Evolutionary conservation across 2,888 invertebrate genomes (phyloP).

Genomic region (Cephus rjabovi): DNA sequence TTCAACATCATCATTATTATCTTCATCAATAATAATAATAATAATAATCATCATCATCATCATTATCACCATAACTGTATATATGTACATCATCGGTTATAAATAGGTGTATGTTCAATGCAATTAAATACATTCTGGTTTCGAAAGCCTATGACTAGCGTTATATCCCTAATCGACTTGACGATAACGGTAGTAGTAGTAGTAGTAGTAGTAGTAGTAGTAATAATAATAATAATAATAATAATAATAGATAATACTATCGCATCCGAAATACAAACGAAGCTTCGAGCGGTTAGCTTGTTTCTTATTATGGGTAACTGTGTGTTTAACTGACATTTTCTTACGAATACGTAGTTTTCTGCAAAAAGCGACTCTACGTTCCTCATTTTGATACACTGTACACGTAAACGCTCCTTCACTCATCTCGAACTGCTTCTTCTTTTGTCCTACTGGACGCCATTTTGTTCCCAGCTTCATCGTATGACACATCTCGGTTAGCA

Average conservation of each 20-base stretch:
- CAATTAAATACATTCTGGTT: constrained; percentile 62
- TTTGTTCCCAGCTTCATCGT: not conserved
- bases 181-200: constrained; percentile 30
- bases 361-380: constrained; percentile 31
- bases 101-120: constrained; percentile 55
- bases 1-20: constrained; percentile 31
- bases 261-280: constrained; percentile 24
- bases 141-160: constrained; percentile 61
- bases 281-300: constrained; percentile 35
- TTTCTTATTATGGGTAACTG: constrained; percentile 20
- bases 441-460: constrained; percentile 3
- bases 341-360: constrained; percentile 23
- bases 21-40: constrained; percentile 20
- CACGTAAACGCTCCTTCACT: constrained; percentile 39
- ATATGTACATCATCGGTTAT: constrained; percentile 59
- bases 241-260: constrained; percentile 27
- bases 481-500: not conserved
- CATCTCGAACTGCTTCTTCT: constrained; percentile 27
- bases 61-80: constrained; percentile 49
- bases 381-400: constrained; percentile 59
- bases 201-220: constrained; percentile 40
- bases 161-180: constrained; percentile 29
- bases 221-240: constrained; percentile 28
- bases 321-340: constrained; percentile 11
- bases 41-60: constrained; percentile 16